Percentiles rank a stretch among this genome's conserved stretches.
Evolutionary conservation across 2,113 vertebrate genomes (phyloP).

Genomic region (Fulmarus glacialis): DNA sequence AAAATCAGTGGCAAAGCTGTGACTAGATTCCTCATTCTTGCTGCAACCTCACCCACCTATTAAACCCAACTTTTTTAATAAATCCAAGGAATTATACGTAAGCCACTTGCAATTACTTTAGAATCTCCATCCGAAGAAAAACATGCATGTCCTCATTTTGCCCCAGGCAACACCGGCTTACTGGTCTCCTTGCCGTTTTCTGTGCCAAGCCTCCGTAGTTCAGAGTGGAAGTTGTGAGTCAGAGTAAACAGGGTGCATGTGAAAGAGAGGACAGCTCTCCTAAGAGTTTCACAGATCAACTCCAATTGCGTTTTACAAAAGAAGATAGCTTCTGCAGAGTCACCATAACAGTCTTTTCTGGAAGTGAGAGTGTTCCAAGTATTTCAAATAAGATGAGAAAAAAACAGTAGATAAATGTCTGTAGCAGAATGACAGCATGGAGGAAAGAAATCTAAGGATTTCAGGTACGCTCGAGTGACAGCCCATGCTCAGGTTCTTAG

Average conservation of each 20-base stretch:
- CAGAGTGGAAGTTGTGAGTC: neutral
- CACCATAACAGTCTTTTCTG: neutral
- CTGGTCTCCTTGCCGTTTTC: neutral
- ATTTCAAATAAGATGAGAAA: neutral
- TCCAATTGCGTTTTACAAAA: neutral
- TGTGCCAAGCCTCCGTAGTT: neutral
- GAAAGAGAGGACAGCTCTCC: neutral
- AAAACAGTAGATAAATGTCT: neutral
- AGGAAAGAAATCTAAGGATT: neutral
- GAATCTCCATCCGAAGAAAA: neutral
- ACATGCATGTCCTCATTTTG: constrained; percentile 10
- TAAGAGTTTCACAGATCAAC: neutral
- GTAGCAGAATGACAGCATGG: neutral
- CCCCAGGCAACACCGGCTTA: neutral
- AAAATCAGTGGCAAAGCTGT: neutral
- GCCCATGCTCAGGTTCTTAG: neutral
- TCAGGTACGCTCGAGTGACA: accelerated
- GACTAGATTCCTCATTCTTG: neutral
- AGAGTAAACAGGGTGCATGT: neutral
- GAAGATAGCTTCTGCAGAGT: neutral
- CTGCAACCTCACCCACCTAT: neutral
- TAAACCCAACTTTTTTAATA: constrained; percentile 20
- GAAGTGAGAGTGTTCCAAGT: neutral
- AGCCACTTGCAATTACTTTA: constrained; percentile 19
- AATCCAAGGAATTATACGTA: constrained; percentile 24